Base-by-base conservation (phyloP, 2,113 vertebrate species). In the Dendrocopos noguchii region DNA sequence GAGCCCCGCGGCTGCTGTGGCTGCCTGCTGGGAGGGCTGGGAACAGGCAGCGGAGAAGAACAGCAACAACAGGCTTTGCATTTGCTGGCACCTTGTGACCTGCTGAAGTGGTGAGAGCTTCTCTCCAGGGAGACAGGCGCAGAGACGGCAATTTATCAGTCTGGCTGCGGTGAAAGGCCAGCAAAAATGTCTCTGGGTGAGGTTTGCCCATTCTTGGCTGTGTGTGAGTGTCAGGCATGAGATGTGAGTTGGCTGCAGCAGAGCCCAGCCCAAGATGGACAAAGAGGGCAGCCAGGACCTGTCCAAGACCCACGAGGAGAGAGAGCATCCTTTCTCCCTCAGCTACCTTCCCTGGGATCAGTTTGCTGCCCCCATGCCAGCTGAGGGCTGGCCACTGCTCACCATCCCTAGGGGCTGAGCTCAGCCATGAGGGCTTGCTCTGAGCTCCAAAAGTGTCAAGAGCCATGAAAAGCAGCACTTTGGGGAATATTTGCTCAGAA, bases 1-100 rank as follows among this genome's bases (percentile, higher is more conserved):
- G 1, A 6, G 52, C 33, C 60, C 60, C 6, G 0, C 0, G 1
- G 64, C 39, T 12, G 0, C 73, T 15, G 78, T 1, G 4, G 33
- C 44, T 33, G 68, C 31, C 53, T 71, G 53, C 65, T 39, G 61
- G 20, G 29, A 22, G 47, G 25, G 33, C 72, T 82, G 67, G 79
- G 22, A 67, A 77, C 1, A 1, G 14, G 31, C 56, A 77, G 60
- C 22, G 9, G 22, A 74, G 34, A 8, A 81, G 25, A 84, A 17
- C 60, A 82, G 36, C 17, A 18, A 16, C 56, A 84, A 60, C 5
- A 0, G 59, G 15, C 25, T 63, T 36, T 36, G 39, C 64, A 29
- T 92, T 90, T 36, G 24, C 68, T 93, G 94, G 81, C 79, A 89
- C 20, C 89, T 93, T 9, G 0, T 4, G 3, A 89, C 88, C 91